Conservation (phyloP, 2,888 invertebrate genomes). For the Metalampra italica region DNA sequence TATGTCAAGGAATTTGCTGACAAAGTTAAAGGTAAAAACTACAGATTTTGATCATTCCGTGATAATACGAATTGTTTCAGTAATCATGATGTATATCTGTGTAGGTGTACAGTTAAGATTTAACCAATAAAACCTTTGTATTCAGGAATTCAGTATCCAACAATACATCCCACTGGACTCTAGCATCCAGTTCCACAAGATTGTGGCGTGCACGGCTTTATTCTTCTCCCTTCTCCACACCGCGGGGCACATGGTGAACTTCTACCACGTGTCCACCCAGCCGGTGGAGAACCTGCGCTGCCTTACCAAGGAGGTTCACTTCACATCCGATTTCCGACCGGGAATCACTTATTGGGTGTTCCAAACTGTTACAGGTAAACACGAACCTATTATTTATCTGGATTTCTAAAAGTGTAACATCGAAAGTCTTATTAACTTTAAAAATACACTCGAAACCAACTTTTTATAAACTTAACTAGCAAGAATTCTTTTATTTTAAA, state of each 20-base stretch:
- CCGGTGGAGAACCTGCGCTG: conserved; percentile 95
- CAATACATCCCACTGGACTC: conserved; percentile 96
- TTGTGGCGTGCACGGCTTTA: conserved; percentile 95
- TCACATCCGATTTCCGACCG: conserved; percentile 95
- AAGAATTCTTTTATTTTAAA: too few species aligned
- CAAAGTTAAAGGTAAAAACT: conserved; percentile 85
- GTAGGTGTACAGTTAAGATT: too few species aligned
- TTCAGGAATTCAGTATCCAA: conserved; percentile 90
- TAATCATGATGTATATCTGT: too few species aligned
- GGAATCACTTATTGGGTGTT: conserved; percentile 98
- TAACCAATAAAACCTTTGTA: too few species aligned
- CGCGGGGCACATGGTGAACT: conserved; percentile 97
- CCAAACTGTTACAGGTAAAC: conserved; percentile 93
- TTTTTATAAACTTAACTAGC: too few species aligned
- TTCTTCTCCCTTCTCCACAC: conserved; percentile 96
- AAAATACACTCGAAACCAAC: too few species aligned
- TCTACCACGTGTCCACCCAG: conserved; percentile 98
- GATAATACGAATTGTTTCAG: too few species aligned
- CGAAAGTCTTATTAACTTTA: too few species aligned
- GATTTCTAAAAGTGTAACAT: not conserved
- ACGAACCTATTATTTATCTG: not conserved
- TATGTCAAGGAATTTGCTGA: conserved; percentile 94
- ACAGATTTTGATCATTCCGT: too few species aligned
- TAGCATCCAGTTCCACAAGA: conserved; percentile 98
- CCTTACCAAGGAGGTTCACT: conserved; percentile 94